Evolutionary conservation across 2,113 vertebrate genomes (phyloP), one percentile per base, ranked within the genome.

Genomic region (Ursus arctos): DNA sequence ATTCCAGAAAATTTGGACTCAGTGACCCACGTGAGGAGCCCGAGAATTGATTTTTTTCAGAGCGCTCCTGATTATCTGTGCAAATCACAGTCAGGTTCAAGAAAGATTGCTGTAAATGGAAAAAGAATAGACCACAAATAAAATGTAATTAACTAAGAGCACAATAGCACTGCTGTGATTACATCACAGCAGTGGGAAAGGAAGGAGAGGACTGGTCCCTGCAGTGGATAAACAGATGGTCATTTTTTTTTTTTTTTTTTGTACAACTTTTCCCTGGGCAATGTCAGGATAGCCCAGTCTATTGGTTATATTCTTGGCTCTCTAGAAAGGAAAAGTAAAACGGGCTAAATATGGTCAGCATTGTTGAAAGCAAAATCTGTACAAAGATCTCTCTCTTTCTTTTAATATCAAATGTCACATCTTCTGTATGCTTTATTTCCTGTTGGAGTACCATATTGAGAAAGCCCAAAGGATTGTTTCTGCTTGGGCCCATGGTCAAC

Each of bases 141-240:
- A 95, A 82, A 97, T 71, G 31, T 16, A 24, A 69, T 88, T 92
- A 80, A 61, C 88, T n/a, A 69, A 71, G 31, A 94, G 82, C 33
- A n/a, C 4, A 19, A 1, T 91, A 67, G 65, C 72, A 72, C 95
- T 74, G n/a, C 81, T 59, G 36, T 40, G 55, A 51, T 59, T 55
- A 33, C 1, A 22, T 71, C 55, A 71, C 53, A 47, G 21, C 26
- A 11, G 19, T 6, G 13, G 59, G 59, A 53, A 51, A 47, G 24
- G 49, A 67, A 47, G 47, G 43, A 8, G 43, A 55, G 53, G 65
- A 63, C 43, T 31, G 2, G 47, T 61, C 59, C 71, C 49, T 2
- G 4, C 49, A 7, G 7, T 61, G 51, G 36, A 51, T 33, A 57
- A 79, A n/a, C 18, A 63, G 79, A 65, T 57, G 3, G 18, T 80